Evolutionary conservation across 2,113 vertebrate genomes (phyloP).

Genomic region (Eptatretus burgeri): DNA sequence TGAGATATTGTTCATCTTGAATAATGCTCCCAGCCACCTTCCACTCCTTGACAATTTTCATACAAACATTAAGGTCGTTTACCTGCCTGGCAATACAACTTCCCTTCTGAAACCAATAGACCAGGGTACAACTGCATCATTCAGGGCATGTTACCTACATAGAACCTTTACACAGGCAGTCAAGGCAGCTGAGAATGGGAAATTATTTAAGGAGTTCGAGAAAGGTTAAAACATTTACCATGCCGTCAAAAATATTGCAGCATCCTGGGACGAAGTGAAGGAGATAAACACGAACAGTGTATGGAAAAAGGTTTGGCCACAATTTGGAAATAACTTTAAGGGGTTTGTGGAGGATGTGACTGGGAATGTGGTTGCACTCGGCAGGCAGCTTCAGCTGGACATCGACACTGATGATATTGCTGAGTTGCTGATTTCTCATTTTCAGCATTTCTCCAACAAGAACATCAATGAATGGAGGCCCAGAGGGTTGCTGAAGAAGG

Average conservation of each 20-base stretch:
- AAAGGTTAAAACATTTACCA: constrained; percentile 8
- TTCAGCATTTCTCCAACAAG: constrained; percentile 8
- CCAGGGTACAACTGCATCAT: constrained; percentile 8
- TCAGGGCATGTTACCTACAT: constrained; percentile 11
- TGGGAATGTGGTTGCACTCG: neutral
- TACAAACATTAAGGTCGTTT: neutral
- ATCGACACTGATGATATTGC: constrained; percentile 7
- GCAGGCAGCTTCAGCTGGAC: constrained; percentile 5
- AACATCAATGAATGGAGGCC: constrained; percentile 7
- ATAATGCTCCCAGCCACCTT: constrained; percentile 7
- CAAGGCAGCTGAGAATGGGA: constrained; percentile 8
- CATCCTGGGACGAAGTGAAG: constrained; percentile 6
- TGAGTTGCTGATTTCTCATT: constrained; percentile 7
- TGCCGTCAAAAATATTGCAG: constrained; percentile 8
- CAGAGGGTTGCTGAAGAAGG: constrained; percentile 5
- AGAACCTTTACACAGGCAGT: constrained; percentile 8
- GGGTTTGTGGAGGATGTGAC: neutral
- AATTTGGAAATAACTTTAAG: constrained; percentile 4
- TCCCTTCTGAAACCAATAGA: constrained; percentile 8
- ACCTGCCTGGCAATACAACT: constrained; percentile 3
- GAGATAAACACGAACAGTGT: constrained; percentile 6
- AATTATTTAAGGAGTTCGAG: constrained; percentile 1
- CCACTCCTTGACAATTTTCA: constrained; percentile 4
- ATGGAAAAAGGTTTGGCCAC: no score
- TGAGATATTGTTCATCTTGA: constrained; percentile 8